Base-by-base conservation (phyloP, 2,888 invertebrate species). In the Liodrosophila aerea region DNA sequence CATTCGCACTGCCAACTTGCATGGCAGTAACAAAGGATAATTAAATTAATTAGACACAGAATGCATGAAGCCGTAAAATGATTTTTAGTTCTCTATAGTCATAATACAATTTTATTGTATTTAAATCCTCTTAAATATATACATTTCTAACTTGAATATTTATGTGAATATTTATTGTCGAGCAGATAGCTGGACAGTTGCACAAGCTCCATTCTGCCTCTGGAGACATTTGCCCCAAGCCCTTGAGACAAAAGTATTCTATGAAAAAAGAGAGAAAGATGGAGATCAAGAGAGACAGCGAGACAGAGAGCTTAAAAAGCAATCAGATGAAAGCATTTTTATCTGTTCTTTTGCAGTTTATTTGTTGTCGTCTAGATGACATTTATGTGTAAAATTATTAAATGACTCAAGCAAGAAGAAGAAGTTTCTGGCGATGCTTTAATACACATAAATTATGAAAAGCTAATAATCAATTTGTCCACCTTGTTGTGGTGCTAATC, bases 391-490 rank as follows among this genome's bases (percentile, higher is more conserved):
- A 47, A 39, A 60, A 30, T 44, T 34, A 53, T 65, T 15, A 64
- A 40, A 54, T 51, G 49, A 54, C 45, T 61, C 31, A 33, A 60
- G 33, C 31, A 12, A 31, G 34, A 50, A 44, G 15, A 9, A 0
- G 15, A 13, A 8, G 29, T 44, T 11, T 40, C 29, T 30, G 64
- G 64, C 30, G 57, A 3, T 64, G 57, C 56, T 58, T 64, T 59
- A 72, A 71, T 76, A 54, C 58, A 64, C 51, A 70, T 82, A 82
- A 75, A 71, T 81, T 78, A 82, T 82, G 67, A 54, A 64, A 52
- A 37, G 59, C 45, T 64, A 54, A 68, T 78, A 85, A 81, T 81
- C 78, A 76, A 82, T 81, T 66, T 66, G 46, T 54, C 31, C 41
- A 36, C 30, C 44, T 51, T 58, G 49, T 44, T 70, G 46, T 49